A percentile compares a stretch with the other conserved stretches of the same genome.
These are phyloP conservation scores for Drosophila dunni DNA, from an alignment of 1,140 invertebrate species.

Conservation along the genomic window DNA sequence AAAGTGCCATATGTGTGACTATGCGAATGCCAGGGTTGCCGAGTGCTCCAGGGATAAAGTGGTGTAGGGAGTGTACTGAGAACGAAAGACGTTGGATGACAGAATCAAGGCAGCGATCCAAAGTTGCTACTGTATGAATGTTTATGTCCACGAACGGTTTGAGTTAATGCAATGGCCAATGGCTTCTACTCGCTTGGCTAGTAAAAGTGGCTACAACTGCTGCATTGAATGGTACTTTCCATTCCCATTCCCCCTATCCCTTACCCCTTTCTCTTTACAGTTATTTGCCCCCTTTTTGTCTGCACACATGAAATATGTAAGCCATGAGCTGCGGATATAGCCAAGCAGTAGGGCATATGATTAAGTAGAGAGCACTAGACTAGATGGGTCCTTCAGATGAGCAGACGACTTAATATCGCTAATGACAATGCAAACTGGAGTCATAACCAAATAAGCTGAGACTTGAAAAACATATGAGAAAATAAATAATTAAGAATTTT, in stretches of 20 bases:
- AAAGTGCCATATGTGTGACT: constrained; percentile 53
- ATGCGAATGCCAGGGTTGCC: not conserved
- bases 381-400: constrained; percentile 32
- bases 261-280: not conserved
- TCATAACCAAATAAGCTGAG: constrained; percentile 56
- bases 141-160: constrained; percentile 56
- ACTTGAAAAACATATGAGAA: not conserved
- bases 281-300: no score
- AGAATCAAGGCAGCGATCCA: constrained; percentile 18
- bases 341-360: constrained; percentile 22
- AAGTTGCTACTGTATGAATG: constrained; percentile 35
- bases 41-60: not conserved
- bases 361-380: constrained; percentile 25
- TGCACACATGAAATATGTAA: constrained; percentile 41
- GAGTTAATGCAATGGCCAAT: constrained; percentile 70
- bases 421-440: constrained; percentile 47
- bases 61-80: not conserved
- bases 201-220: constrained; percentile 53
- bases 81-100: not conserved
- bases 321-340: constrained; percentile 28
- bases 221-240: constrained; percentile 28
- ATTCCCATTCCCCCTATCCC: not conserved
- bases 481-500: not conserved
- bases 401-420: constrained; percentile 60
- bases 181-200: constrained; percentile 36